phyloP scores from a whole-genome alignment of 2,888 invertebrate species.

The Thymelicus acteon region DNA sequence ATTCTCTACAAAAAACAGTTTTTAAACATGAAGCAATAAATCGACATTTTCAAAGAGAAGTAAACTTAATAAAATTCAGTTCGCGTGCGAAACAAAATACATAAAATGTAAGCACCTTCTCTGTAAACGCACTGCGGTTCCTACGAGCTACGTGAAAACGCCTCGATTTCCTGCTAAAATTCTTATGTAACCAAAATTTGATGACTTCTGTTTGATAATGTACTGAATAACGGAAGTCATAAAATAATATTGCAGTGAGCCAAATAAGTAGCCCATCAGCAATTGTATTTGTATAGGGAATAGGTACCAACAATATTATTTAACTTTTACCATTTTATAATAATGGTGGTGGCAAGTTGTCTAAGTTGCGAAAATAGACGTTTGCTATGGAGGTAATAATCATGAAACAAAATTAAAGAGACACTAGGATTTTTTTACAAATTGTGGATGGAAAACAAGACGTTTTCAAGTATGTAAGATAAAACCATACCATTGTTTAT shows the following conservation, averaged over 20 bases:
- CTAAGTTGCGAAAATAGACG: too few species aligned
- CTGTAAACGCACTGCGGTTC: slow-evolving; percentile 33
- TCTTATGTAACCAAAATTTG: slow-evolving; percentile 31
- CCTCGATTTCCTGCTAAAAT: slow-evolving; percentile 29
- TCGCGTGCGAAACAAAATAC: slow-evolving; percentile 37
- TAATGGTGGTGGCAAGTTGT: too few species aligned
- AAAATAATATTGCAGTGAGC: slow-evolving; percentile 21
- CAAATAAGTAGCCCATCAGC: neutral
- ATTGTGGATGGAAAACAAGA: too few species aligned
- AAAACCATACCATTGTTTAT: too few species aligned
- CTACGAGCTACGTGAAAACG: slow-evolving; percentile 23
- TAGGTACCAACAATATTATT: neutral
- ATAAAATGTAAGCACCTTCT: slow-evolving; percentile 38
- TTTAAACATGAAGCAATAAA: slow-evolving; percentile 15
- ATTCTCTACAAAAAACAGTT: neutral
- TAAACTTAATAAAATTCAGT: slow-evolving; percentile 26
- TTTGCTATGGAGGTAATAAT: too few species aligned
- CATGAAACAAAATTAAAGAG: too few species aligned
- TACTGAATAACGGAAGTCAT: slow-evolving; percentile 20
- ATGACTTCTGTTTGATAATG: slow-evolving; percentile 31
- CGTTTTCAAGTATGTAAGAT: too few species aligned
- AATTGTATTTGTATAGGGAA: slow-evolving; percentile 7
- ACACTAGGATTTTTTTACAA: too few species aligned
- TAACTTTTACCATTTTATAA: too few species aligned
- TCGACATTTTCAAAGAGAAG: slow-evolving; percentile 6